Base-by-base conservation (phyloP, 2,113 vertebrate species). In the Sciurus niger region DNA sequence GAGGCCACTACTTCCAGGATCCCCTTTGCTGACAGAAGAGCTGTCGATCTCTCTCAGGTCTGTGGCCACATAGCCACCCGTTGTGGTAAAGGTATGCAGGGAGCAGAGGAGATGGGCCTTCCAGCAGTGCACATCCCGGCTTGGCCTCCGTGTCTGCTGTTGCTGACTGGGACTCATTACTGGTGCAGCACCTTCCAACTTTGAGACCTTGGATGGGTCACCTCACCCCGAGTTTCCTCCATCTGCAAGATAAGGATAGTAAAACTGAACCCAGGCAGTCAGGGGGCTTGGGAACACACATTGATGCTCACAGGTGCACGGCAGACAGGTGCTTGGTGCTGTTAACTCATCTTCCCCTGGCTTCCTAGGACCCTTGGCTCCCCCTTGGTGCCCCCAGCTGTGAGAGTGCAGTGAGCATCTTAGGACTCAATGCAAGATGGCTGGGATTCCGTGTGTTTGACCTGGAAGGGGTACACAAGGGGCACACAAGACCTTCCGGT, bases 51-150 rank as follows among this genome's bases (percentile, higher is more conserved):
- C 72, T 60, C 78, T 84, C 55, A 32, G 76, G 25, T 63, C 84
- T 74, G 40, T 25, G 25, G 11, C 14, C 3, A 7, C 1, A 2
- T 43, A 8, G 14, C 37, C 58, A 37, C 60, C 48, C 55, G 0
- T 1, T 5, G 0, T 37, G 22, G 20, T 72, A 24, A 76, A 11
- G 18, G 7, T 0, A 0, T 4, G 1, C 9, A n/a, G 78, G 53
- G 77, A 30, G 78, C 18, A 11, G 3, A 40, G 58, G 28, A 46
- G 34, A 60, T 2, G 1, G n/a, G 14, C 25, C 48, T 24, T 28
- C 55, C 22, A 55, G 76, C 60, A 25, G 20, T n/a, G 3, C 60
- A 63, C 60, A 63, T 63, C 60, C 77, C 0, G 0, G 25, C 28
- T 22, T 4, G 2, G 24, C 32, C 68, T 80, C 51, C 20, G 8